These are phyloP conservation scores for Coendou prehensilis DNA, from an alignment of 2,797 vertebrate genomes.

Conservation along the genomic window DNA sequence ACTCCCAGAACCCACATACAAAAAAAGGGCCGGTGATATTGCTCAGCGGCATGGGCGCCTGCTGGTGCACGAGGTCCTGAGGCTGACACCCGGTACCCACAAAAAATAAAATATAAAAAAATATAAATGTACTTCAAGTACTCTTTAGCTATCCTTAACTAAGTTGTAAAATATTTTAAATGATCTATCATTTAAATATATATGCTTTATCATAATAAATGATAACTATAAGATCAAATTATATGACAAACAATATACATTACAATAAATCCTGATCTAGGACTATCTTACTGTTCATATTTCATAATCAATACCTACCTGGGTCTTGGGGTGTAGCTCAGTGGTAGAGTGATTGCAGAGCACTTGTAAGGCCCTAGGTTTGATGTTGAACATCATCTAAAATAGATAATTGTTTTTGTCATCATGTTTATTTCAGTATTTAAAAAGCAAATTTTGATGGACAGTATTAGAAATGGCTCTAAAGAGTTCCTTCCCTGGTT, in stretches of 20 bases:
- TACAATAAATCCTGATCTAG: background rate
- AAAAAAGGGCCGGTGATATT: too few species aligned
- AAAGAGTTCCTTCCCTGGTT: background rate
- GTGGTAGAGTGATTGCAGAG: background rate
- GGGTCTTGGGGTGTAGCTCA: accelerated
- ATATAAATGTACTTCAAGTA: background rate
- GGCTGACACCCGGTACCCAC: too few species aligned
- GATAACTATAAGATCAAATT: background rate
- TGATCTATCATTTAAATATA: background rate
- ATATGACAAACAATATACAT: background rate
- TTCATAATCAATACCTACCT: background rate
- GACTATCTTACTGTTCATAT: background rate
- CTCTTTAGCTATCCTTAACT: background rate
- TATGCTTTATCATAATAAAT: background rate
- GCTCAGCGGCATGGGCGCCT: too few species aligned
- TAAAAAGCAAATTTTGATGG: background rate
- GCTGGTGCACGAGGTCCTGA: too few species aligned
- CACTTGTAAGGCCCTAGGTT: background rate
- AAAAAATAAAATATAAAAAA: too few species aligned
- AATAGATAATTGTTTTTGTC: background rate
- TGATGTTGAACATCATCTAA: background rate
- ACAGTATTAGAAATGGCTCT: background rate
- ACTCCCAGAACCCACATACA: too few species aligned
- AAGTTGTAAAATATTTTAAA: background rate
- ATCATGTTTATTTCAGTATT: background rate